Evolutionary conservation across 92 coral and sea anemone genomes (phyloP), one percentile per base, ranked within the genome.

Genomic region (Anthopleura xanthogrammica): DNA sequence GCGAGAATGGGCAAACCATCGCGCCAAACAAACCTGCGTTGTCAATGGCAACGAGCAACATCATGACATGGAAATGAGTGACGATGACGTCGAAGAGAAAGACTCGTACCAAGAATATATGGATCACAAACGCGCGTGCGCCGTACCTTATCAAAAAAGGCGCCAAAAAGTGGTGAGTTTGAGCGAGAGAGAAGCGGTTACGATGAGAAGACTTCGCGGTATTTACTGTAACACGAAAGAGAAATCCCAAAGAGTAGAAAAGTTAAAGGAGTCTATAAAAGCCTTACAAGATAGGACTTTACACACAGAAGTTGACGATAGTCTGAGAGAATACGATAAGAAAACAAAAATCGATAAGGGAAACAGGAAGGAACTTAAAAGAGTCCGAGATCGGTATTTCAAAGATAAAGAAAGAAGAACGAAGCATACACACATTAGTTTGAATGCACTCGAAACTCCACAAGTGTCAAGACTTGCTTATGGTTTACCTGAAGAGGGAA

Each of bases 401-500:
- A 87, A 89, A 76, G 98, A 95, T 20, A 97, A 90, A 72, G 86
- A 89, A 66, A 89, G 89, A 20, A 86, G 99, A 10, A 89, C 79
- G 41, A 86, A 75, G 72, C 9, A 55, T 29, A 88, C 95, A 36
- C 88, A 94, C 68, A 88, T 97, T 58, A 94, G 97, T 68, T 58
- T 88, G 42, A 90, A 82, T 46, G 99, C 98, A 17, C 79, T 92
- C 16, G 98, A 92, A 22, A 85, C 89, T 23, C 99, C 99, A 4
- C 88, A 89, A 23, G 99, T 97, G 16, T 87, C 99, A 7, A 89
- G 99, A 39, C 89, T 83, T 20, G 92, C 95, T 7, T 94, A 94
- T 70, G 99, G 99, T 41, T 84, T 97, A 1, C 99, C 99, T 4
- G 88, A 94, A 23, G 99, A 97, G 2, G 99, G 99, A 8, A 86